Evolutionary conservation across 2,113 vertebrate genomes (phyloP).

Genomic region (Callithrix jacchus): DNA sequence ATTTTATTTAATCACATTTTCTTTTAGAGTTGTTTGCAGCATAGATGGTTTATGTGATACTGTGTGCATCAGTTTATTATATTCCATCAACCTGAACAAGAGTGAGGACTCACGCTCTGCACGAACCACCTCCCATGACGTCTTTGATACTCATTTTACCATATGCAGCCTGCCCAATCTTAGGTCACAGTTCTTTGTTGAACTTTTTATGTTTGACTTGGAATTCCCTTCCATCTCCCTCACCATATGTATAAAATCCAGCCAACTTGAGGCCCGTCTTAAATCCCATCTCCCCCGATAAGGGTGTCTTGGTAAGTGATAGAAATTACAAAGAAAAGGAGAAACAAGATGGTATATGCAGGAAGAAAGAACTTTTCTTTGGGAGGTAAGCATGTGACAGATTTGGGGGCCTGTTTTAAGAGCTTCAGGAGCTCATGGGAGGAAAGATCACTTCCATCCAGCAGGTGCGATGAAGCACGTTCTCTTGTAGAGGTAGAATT

Average conservation of each 20-base stretch:
- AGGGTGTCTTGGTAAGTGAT: background rate
- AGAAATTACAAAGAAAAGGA: background rate
- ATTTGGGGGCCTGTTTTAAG: background rate
- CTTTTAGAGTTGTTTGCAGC: background rate
- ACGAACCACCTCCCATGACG: background rate
- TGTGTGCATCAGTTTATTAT: background rate
- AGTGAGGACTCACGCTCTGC: background rate
- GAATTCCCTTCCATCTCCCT: background rate
- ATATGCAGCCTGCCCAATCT: background rate
- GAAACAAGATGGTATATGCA: fast-evolving
- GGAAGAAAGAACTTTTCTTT: background rate
- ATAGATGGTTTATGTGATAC: background rate
- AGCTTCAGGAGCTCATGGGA: background rate
- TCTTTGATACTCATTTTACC: background rate
- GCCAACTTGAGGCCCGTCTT: background rate
- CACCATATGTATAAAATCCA: background rate
- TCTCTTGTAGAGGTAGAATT: background rate
- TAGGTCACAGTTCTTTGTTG: background rate
- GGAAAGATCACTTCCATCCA: background rate
- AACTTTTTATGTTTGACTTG: background rate
- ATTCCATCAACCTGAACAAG: background rate
- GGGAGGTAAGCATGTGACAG: background rate
- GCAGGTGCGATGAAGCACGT: background rate
- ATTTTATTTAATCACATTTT: background rate
- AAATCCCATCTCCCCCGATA: background rate